phyloP scores from a whole-genome alignment of 2,113 vertebrate species.

The Cyprinus carpio region DNA sequence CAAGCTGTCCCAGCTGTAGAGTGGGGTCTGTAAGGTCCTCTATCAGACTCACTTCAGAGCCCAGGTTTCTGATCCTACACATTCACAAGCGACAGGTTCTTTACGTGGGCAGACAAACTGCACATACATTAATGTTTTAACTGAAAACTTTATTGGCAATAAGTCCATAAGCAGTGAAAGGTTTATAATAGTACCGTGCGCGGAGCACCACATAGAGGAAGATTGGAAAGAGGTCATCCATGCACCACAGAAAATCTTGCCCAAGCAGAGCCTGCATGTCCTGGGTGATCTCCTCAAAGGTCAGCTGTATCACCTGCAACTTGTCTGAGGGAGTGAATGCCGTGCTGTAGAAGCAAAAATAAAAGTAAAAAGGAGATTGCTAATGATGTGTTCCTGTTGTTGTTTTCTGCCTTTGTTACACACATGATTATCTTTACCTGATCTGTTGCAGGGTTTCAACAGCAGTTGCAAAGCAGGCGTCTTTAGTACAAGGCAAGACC shows the following conservation, averaged over 20 bases:
- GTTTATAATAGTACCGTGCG: slow-evolving; percentile 78
- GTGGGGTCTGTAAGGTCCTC: slow-evolving; percentile 97
- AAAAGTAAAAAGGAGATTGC: not conserved
- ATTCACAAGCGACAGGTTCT: not conserved
- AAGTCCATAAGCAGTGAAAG: not conserved
- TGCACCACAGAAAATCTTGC: slow-evolving; percentile 91
- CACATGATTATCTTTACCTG: slow-evolving; percentile 76
- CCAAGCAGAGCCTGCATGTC: slow-evolving; percentile 84
- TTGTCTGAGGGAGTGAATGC: slow-evolving; percentile 95
- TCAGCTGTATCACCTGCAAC: slow-evolving; percentile 90
- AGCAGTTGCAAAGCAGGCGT: slow-evolving; percentile 89
- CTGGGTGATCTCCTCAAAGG: slow-evolving; percentile 94
- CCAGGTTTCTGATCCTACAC: slow-evolving; percentile 90
- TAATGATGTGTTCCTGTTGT: not conserved
- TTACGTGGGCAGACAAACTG: not conserved
- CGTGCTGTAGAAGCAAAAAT: slow-evolving; percentile 74
- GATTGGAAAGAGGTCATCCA: slow-evolving; percentile 97
- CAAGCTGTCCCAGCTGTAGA: slow-evolving; percentile 91
- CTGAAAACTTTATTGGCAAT: not conserved
- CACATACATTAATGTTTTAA: not conserved
- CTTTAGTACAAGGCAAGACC: slow-evolving; percentile 88
- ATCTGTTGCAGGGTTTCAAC: slow-evolving; percentile 96
- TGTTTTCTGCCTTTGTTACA: not conserved
- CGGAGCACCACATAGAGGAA: slow-evolving; percentile 97
- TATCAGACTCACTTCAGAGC: slow-evolving; percentile 91